Percentiles rank a stretch among this genome's conserved stretches.
Conservation (phyloP, 2,888 invertebrate genomes). For the Aleiodes leptofemur region DNA sequence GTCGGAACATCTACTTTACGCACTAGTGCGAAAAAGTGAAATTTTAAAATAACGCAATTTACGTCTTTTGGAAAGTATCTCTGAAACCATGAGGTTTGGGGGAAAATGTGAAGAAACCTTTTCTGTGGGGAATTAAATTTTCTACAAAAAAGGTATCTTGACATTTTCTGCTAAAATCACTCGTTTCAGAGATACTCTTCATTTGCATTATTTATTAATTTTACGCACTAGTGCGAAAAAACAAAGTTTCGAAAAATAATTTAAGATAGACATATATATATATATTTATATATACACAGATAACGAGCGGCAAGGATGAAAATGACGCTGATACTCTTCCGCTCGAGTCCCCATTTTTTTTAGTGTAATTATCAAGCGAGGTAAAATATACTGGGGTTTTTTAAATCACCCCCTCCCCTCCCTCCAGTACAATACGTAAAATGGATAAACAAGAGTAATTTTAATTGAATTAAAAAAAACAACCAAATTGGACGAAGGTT, state of each 20-base stretch:
- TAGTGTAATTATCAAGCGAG: not conserved
- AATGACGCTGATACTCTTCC: not conserved
- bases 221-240: too few relatives aligned
- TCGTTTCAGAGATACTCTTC: too few relatives aligned
- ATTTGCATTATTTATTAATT: too few relatives aligned
- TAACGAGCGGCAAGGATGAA: slow-evolving; percentile 1
- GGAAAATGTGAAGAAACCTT: too few relatives aligned
- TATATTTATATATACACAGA: not conserved
- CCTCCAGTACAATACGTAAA: not conserved
- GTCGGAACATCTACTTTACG: too few relatives aligned
- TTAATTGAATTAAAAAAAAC: not conserved
- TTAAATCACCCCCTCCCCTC: not conserved
- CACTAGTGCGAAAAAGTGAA: too few relatives aligned
- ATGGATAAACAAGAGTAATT: slow-evolving; percentile 9
- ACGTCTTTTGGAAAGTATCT: too few relatives aligned
- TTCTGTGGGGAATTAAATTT: too few relatives aligned
- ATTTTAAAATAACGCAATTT: too few relatives aligned
- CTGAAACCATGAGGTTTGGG: too few relatives aligned
- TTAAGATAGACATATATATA: not conserved
- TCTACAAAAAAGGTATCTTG: too few relatives aligned
- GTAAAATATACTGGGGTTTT: not conserved
- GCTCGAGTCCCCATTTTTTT: not conserved
- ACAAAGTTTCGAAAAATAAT: not conserved
- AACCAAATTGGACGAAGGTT: slow-evolving; percentile 10
- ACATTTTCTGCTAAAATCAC: too few relatives aligned